Evolutionary conservation across 2,797 vertebrate species (phyloP).

Genomic region (Nothura maculosa): DNA sequence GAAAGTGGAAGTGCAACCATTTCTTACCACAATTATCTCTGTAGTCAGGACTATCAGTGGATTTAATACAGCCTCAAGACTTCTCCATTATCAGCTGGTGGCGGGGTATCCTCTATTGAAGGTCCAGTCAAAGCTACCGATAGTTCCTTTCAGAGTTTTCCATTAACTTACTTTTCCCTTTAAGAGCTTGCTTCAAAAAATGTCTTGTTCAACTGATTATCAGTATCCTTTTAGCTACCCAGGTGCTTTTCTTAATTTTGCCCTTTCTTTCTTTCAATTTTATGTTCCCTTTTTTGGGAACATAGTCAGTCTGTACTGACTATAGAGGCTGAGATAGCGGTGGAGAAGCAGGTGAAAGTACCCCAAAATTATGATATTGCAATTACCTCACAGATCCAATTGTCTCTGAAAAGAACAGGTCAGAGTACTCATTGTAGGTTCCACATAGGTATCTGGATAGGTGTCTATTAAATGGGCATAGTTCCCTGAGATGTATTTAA

Average conservation of each 20-base stretch:
- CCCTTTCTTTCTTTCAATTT: neutral
- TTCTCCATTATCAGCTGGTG: slow-evolving; percentile 42
- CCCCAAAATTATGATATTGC: neutral
- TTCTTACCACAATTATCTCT: slow-evolving; percentile 62
- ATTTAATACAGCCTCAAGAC: slow-evolving; percentile 48
- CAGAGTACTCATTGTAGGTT: neutral
- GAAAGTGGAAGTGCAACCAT: slow-evolving; percentile 43
- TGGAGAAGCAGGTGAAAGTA: neutral
- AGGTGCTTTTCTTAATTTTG: neutral
- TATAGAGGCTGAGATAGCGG: neutral
- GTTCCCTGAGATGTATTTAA: neutral
- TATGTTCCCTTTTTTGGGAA: neutral
- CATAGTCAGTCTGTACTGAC: neutral
- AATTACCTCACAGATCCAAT: neutral
- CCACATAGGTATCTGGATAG: neutral
- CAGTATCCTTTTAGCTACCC: neutral
- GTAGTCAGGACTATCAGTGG: slow-evolving; percentile 42
- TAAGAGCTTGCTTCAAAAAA: slow-evolving; percentile 16
- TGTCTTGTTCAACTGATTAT: neutral
- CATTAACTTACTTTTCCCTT: slow-evolving; percentile 40
- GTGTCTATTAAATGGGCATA: neutral
- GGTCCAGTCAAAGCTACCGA: slow-evolving; percentile 8
- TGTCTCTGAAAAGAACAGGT: neutral
- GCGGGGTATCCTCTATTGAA: slow-evolving; percentile 8
- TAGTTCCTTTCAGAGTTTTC: slow-evolving; percentile 40